Evolutionary conservation across 2,888 invertebrate genomes (phyloP).

Genomic region (Caenorhabditis virilis): DNA sequence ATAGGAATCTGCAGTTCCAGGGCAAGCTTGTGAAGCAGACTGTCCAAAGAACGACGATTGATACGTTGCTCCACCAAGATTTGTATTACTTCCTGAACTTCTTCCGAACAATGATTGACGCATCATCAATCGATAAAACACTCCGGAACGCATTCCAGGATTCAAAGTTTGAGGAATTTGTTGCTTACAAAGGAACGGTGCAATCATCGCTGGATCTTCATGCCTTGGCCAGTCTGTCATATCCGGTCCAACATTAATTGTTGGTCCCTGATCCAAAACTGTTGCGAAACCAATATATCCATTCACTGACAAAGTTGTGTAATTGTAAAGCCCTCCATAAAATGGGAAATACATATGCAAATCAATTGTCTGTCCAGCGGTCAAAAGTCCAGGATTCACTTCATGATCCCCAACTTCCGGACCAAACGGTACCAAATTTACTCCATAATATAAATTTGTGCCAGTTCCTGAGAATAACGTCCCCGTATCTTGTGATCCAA

Average conservation of each 20-base stretch:
- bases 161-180: constrained; percentile 60
- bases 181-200: constrained; percentile 68
- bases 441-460: constrained; percentile 62
- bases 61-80: constrained; percentile 50
- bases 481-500: constrained; percentile 37
- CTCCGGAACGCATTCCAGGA: constrained; percentile 63
- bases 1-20: constrained; percentile 59
- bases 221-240: constrained; percentile 66
- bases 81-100: constrained; percentile 57
- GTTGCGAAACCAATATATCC: constrained; percentile 67
- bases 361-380: constrained; percentile 67
- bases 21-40: constrained; percentile 57
- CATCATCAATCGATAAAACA: constrained; percentile 64
- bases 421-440: constrained; percentile 65
- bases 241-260: constrained; percentile 67
- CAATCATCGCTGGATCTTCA: constrained; percentile 68
- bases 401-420: constrained; percentile 65
- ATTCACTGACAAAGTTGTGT: constrained; percentile 67
- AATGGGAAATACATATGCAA: constrained; percentile 67
- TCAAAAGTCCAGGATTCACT: constrained; percentile 64
- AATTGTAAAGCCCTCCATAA: constrained; percentile 67
- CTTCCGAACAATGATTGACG: constrained; percentile 66
- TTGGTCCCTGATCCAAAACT: constrained; percentile 68
- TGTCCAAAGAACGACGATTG: constrained; percentile 60
- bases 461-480: constrained; percentile 63